Conservation (phyloP, 2,113 vertebrate genomes). For the Ochotona princeps region DNA sequence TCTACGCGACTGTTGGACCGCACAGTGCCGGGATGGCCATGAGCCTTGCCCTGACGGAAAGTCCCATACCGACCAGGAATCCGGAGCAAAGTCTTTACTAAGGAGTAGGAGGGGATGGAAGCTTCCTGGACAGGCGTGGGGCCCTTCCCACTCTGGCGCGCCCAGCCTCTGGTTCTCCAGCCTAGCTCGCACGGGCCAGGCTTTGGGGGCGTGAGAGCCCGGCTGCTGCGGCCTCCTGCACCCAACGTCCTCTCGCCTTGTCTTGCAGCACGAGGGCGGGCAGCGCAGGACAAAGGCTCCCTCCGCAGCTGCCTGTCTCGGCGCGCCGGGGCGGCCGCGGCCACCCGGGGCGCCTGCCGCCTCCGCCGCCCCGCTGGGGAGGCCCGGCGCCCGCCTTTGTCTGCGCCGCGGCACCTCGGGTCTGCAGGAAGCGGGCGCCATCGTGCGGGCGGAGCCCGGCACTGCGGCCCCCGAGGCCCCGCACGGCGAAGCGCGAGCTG, state of each 20-base stretch:
- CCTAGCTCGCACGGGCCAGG: background rate
- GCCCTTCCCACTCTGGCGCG: background rate
- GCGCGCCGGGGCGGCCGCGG: slow-evolving; percentile 42
- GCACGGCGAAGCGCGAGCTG: background rate
- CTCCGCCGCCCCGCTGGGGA: slow-evolving; percentile 25
- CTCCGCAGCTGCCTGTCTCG: slow-evolving; percentile 52
- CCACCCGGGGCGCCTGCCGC: slow-evolving; percentile 66
- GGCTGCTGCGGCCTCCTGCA: background rate
- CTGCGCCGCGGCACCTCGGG: slow-evolving; percentile 55
- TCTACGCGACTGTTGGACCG: background rate
- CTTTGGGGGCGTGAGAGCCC: background rate
- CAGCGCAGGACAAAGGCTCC: slow-evolving; percentile 67
- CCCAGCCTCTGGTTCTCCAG: background rate
- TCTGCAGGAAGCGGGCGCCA: slow-evolving; percentile 86
- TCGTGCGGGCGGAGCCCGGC: slow-evolving; percentile 80
- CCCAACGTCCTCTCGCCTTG: slow-evolving; percentile 41
- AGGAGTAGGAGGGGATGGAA: background rate
- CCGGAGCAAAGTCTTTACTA: background rate
- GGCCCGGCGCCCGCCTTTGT: slow-evolving; percentile 79
- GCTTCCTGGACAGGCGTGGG: background rate
- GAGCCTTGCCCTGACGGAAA: background rate
- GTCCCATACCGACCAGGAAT: background rate
- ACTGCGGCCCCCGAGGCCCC: slow-evolving; percentile 64
- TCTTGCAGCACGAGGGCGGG: slow-evolving; percentile 61
- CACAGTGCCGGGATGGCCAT: background rate